phyloP scores from a whole-genome alignment of 1,140 invertebrate species.

The Mactra quadrangularis region DNA sequence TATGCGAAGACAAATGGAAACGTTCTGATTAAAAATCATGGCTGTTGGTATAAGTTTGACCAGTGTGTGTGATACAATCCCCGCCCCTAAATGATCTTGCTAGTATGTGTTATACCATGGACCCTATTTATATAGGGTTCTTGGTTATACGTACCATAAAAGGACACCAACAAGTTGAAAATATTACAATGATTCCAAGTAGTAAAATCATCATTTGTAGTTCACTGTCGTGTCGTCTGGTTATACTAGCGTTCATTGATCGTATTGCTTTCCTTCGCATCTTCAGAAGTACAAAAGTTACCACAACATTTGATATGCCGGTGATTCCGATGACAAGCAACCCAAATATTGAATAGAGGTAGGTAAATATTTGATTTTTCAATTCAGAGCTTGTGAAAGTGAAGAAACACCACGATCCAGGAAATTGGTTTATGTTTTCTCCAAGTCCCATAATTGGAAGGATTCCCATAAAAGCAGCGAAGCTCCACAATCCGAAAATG shows the following conservation, averaged over 20 bases:
- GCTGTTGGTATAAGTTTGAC: too few relatives aligned
- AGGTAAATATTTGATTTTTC: constrained; percentile 69
- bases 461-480: constrained; percentile 74
- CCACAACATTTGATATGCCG: constrained; percentile 77
- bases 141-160: constrained; percentile 80
- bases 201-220: constrained; percentile 83
- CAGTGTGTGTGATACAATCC: too few relatives aligned
- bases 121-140: too few relatives aligned
- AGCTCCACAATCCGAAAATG: constrained; percentile 73
- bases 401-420: constrained; percentile 84
- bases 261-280: constrained; percentile 71
- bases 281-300: constrained; percentile 74
- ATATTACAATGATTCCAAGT: constrained; percentile 82
- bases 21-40: too few relatives aligned
- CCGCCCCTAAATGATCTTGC: too few relatives aligned
- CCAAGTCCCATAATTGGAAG: constrained; percentile 82
- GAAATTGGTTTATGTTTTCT: constrained; percentile 78
- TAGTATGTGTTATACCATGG: too few relatives aligned
- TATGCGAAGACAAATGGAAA: too few relatives aligned
- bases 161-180: constrained; percentile 83
- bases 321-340: constrained; percentile 76
- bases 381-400: constrained; percentile 72
- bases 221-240: constrained; percentile 73
- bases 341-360: constrained; percentile 76
- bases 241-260: constrained; percentile 54